Percentiles rank a stretch among this genome's conserved stretches.
Conservation (phyloP, 2,113 vertebrate species). For the Dolichotis patagonum region DNA sequence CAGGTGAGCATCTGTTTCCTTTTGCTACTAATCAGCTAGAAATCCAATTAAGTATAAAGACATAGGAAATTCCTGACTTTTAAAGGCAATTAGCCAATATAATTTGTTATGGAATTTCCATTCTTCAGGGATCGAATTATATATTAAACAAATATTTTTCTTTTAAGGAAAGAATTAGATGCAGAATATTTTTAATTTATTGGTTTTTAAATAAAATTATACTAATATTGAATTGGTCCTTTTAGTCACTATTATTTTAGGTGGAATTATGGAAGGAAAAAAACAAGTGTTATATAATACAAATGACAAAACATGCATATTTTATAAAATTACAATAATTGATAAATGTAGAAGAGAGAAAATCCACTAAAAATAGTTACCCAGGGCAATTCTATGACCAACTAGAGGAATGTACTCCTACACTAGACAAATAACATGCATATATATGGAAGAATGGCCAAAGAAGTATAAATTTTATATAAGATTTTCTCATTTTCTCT, state of each 20-base stretch:
- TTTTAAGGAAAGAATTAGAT: background rate
- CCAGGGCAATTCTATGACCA: background rate
- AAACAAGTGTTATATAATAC: slow-evolving; percentile 11
- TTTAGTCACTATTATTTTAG: slow-evolving; percentile 2
- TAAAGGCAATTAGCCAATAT: background rate
- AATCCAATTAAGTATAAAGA: background rate
- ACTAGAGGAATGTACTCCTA: background rate
- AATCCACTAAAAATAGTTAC: slow-evolving; percentile 59
- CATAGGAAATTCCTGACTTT: background rate
- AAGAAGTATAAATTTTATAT: slow-evolving; percentile 64
- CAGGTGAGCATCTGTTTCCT: slow-evolving; percentile 37
- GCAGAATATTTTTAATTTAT: background rate
- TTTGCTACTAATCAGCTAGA: background rate
- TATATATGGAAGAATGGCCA: slow-evolving; percentile 55
- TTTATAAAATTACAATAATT: slow-evolving; percentile 47
- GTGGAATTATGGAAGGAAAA: background rate
- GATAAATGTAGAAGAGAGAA: background rate
- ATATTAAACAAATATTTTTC: background rate
- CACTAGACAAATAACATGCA: slow-evolving; percentile 9
- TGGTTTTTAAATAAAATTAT: background rate
- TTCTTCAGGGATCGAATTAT: background rate
- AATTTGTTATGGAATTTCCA: slow-evolving; percentile 11
- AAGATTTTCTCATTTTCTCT: slow-evolving; percentile 76
- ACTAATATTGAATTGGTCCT: background rate
- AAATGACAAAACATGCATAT: slow-evolving; percentile 40